Percentiles rank a stretch among this genome's conserved stretches.
These are phyloP conservation scores for Natator depressus DNA, from an alignment of 2,113 vertebrate genomes.

Conservation along the genomic window DNA sequence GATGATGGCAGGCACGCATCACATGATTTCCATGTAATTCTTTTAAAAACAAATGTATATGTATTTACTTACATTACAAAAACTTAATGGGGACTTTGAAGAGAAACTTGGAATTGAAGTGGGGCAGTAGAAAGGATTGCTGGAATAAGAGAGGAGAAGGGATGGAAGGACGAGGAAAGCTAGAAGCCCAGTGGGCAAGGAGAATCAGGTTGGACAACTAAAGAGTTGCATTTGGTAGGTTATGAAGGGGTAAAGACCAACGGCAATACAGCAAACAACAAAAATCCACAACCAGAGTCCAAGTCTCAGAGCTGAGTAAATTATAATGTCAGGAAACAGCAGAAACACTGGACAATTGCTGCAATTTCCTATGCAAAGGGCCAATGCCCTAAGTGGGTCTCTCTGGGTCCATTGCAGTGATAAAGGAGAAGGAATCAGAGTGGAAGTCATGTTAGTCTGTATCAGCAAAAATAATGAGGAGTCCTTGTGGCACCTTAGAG, in stretches of 20 bases:
- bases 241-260: background rate
- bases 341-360: background rate
- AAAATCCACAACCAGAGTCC: constrained; percentile 15
- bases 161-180: background rate
- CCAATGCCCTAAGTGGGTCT: background rate
- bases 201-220: background rate
- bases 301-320: constrained; percentile 14
- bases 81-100: background rate
- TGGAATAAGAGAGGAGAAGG: background rate
- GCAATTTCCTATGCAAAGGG: constrained; percentile 15
- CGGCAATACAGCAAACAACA: background rate
- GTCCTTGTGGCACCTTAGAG: too few relatives aligned
- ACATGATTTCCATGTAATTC: fast-evolving
- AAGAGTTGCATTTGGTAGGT: background rate
- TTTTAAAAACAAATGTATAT: background rate
- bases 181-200: background rate
- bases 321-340: constrained; percentile 20
- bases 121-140: background rate
- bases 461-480: too few relatives aligned
- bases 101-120: background rate
- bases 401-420: too few relatives aligned
- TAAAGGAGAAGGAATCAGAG: background rate
- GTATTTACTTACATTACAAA: background rate
- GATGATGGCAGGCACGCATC: background rate
- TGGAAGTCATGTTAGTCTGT: too few relatives aligned